A percentile compares a stretch with the other conserved stretches of the same genome.
Conservation (phyloP, 92 coral and sea anemone genomes). For the Epizoanthus fatuus region DNA sequence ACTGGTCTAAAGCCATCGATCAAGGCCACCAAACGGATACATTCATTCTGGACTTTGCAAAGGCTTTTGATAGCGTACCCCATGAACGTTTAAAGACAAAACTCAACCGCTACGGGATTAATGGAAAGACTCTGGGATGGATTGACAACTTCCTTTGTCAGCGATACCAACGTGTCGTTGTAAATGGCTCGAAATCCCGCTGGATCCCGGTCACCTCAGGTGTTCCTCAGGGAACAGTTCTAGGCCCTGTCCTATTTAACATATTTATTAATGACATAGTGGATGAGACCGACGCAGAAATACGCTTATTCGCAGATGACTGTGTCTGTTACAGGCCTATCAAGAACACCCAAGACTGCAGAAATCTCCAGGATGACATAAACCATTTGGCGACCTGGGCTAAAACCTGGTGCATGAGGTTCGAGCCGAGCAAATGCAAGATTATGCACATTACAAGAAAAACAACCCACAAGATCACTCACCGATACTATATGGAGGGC, state of each 20-base stretch:
- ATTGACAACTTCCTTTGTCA: constrained; percentile 43
- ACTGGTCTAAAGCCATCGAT: constrained; percentile 33
- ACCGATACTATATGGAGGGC: not conserved
- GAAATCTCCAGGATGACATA: constrained; percentile 19
- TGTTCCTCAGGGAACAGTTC: constrained; percentile 43
- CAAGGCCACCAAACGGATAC: constrained; percentile 24
- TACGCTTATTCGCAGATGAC: constrained; percentile 46
- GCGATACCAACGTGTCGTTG: constrained; percentile 28
- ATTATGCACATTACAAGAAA: not conserved
- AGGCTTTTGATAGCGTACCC: constrained; percentile 27
- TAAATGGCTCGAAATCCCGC: constrained; percentile 34
- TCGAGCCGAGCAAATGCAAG: constrained; percentile 20
- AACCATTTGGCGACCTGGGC: constrained; percentile 24
- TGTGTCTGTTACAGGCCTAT: constrained; percentile 42
- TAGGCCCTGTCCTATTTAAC: constrained; percentile 30
- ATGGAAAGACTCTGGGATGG: constrained; percentile 17
- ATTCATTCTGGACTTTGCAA: constrained; percentile 36
- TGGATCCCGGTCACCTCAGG: constrained; percentile 41
- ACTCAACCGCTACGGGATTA: constrained; percentile 33
- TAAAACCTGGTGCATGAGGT: constrained; percentile 5
- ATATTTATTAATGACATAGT: constrained; percentile 44
- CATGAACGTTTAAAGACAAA: constrained; percentile 33
- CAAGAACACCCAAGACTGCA: constrained; percentile 23
- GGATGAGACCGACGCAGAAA: constrained; percentile 32
- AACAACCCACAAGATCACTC: not conserved